phyloP scores from a whole-genome alignment of 1,140 invertebrate genomes.

The Heliconius eleuchia region DNA sequence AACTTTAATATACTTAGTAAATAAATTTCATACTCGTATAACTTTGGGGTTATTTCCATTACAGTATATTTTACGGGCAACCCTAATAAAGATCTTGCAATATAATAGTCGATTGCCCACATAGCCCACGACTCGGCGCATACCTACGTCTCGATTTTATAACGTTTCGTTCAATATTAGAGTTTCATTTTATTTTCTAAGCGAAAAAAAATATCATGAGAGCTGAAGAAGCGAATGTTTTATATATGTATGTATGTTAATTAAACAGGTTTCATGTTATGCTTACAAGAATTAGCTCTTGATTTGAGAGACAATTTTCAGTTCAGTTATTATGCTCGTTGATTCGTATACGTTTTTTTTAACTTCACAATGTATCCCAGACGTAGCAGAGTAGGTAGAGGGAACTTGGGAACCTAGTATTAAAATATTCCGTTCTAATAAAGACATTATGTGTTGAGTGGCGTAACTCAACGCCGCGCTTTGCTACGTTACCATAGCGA shows the following conservation, averaged over 20 bases:
- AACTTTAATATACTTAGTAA: not conserved
- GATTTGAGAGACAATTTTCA: not conserved
- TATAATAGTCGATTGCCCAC: conserved; percentile 15
- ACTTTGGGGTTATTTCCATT: conserved; percentile 9
- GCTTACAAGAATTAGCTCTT: not conserved
- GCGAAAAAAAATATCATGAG: not conserved
- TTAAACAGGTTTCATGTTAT: not conserved
- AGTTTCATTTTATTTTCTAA: not conserved
- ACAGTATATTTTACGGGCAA: conserved; percentile 20
- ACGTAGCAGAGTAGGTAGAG: too few species aligned
- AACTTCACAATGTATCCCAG: too few species aligned
- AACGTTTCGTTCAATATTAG: not conserved
- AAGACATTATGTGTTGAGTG: too few species aligned
- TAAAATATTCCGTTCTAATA: too few species aligned
- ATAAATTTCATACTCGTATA: not conserved
- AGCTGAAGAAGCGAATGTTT: not conserved
- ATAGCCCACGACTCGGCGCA: not conserved
- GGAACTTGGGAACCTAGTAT: too few species aligned
- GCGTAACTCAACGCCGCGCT: too few species aligned
- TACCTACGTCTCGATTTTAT: conserved; percentile 3
- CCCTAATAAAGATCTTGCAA: conserved; percentile 18
- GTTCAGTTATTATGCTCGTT: not conserved
- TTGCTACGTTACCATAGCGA: too few species aligned
- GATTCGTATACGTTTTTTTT: not conserved
- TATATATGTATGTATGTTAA: not conserved